phyloP scores from a whole-genome alignment of 2,888 invertebrate genomes.

The Beris chalybata region DNA sequence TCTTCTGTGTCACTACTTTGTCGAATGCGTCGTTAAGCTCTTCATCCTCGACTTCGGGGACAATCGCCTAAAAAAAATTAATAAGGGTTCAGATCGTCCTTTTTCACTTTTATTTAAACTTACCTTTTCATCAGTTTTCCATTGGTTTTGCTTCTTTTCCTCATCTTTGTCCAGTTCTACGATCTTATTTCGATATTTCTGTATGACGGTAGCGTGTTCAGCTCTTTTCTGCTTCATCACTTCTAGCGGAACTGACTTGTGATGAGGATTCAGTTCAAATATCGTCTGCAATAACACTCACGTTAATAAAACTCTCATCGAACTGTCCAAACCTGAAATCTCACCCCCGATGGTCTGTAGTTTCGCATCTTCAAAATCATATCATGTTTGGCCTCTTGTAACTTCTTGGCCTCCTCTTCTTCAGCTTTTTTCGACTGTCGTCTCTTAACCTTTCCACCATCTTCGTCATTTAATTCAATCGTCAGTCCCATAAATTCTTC shows the following conservation, averaged over 20 bases:
- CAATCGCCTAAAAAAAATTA: slow-evolving; percentile 22
- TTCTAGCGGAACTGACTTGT: slow-evolving; percentile 73
- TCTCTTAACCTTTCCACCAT: slow-evolving; percentile 54
- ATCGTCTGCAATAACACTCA: slow-evolving; percentile 69
- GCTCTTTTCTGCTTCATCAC: slow-evolving; percentile 89
- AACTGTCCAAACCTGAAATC: slow-evolving; percentile 34
- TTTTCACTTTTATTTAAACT: slow-evolving; percentile 1
- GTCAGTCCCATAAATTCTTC: slow-evolving; percentile 49
- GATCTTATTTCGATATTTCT: slow-evolving; percentile 54
- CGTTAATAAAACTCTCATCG: neutral
- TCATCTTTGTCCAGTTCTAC: slow-evolving; percentile 49
- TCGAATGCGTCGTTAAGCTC: slow-evolving; percentile 63
- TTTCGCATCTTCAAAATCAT: slow-evolving; percentile 51
- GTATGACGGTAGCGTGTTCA: slow-evolving; percentile 63
- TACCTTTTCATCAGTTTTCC: neutral
- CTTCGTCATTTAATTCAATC: slow-evolving; percentile 42
- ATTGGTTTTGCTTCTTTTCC: slow-evolving; percentile 41
- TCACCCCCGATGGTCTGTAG: slow-evolving; percentile 52
- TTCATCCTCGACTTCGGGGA: slow-evolving; percentile 57
- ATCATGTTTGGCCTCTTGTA: slow-evolving; percentile 51
- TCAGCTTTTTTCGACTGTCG: slow-evolving; percentile 57
- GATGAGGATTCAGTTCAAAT: slow-evolving; percentile 85
- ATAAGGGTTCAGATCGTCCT: neutral
- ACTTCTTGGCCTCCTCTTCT: slow-evolving; percentile 47
- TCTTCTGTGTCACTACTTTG: slow-evolving; percentile 59